phyloP scores from a whole-genome alignment of 2,113 vertebrate genomes.

The Hiodon alosoides region DNA sequence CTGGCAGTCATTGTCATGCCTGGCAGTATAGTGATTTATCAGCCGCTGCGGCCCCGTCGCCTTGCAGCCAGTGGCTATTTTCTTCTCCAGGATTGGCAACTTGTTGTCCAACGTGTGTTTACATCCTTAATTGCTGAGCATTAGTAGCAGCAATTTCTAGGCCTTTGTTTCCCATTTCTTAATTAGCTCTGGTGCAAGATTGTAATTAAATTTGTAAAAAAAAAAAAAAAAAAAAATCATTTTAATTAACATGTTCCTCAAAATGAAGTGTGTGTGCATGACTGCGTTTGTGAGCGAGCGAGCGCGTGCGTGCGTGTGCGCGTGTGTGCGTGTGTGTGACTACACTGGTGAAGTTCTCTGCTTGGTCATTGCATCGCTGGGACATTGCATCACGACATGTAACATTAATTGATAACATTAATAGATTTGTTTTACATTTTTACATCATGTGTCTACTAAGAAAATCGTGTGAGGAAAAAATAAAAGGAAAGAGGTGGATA shows the following conservation, averaged over 20 bases:
- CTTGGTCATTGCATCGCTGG: too few species aligned
- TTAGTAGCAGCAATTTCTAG: not conserved
- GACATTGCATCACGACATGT: too few species aligned
- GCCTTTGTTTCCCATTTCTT: constrained; percentile 4
- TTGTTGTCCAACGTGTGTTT: not conserved
- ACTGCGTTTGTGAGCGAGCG: not conserved
- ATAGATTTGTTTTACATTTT: too few species aligned
- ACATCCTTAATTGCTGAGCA: not conserved
- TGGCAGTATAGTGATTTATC: not conserved
- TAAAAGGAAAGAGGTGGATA: too few species aligned
- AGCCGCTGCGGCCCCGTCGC: too few species aligned
- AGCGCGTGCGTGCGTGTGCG: not conserved
- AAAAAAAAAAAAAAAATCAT: not conserved
- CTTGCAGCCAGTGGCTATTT: not conserved
- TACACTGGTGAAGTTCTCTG: too few species aligned
- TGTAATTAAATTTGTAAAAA: not conserved
- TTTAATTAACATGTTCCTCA: constrained; percentile 9
- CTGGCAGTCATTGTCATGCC: too few species aligned
- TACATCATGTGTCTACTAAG: too few species aligned
- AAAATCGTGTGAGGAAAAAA: too few species aligned
- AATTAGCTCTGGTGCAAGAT: not conserved
- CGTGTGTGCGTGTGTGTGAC: not conserved
- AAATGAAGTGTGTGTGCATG: not conserved
- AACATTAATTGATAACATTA: too few species aligned
- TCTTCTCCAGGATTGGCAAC: not conserved